Percentiles rank a stretch among this genome's conserved stretches.
These are phyloP conservation scores for Brachypodius melanocephalos DNA, from an alignment of 2,113 vertebrate species.

Conservation along the genomic window DNA sequence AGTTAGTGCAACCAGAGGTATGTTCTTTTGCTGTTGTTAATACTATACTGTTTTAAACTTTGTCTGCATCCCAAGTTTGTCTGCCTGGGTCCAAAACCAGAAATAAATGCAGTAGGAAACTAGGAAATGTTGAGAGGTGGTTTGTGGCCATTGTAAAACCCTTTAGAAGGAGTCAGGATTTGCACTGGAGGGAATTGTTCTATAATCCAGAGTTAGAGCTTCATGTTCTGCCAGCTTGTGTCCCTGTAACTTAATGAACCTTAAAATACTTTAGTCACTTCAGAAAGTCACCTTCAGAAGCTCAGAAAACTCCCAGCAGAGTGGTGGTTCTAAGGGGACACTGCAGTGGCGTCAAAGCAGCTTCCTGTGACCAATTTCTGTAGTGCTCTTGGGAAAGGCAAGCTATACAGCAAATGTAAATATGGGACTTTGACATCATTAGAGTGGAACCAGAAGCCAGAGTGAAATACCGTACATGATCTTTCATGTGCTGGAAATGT, in stretches of 20 bases:
- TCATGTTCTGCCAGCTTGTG: not conserved
- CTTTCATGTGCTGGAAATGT: not conserved
- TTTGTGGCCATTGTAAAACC: not conserved
- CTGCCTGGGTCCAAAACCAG: not conserved
- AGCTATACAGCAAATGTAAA: not conserved
- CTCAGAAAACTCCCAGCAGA: not conserved
- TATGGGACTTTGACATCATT: not conserved
- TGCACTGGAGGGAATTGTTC: not conserved
- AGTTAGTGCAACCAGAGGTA: not conserved
- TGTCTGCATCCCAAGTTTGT: not conserved
- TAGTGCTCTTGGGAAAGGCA: not conserved
- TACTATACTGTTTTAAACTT: not conserved
- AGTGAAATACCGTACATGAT: not conserved
- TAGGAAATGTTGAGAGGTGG: not conserved
- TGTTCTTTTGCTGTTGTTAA: not conserved
- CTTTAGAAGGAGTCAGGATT: not conserved
- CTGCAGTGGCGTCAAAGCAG: not conserved
- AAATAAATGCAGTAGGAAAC: not conserved
- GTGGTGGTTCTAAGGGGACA: not conserved
- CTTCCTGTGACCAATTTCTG: slow-evolving; percentile 21
- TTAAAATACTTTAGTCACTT: not conserved
- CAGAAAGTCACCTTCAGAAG: not conserved
- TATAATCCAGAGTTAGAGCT: not conserved
- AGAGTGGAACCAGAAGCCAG: not conserved
- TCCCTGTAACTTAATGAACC: not conserved